Evolutionary conservation across 2,888 invertebrate genomes (phyloP).

Genomic region (Brenthis daphne): DNA sequence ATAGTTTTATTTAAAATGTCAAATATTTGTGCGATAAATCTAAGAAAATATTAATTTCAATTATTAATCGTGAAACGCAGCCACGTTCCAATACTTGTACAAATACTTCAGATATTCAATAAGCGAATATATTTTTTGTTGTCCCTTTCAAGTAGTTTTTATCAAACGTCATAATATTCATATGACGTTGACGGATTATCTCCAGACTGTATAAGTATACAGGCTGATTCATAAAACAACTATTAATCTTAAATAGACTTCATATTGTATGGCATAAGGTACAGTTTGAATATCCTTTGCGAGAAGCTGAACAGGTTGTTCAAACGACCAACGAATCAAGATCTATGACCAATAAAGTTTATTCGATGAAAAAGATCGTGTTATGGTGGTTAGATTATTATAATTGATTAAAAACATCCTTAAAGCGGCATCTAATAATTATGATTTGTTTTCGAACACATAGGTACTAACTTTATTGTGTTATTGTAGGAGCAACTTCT

Average conservation of each 20-base stretch:
- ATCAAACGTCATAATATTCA: slow-evolving; percentile 43
- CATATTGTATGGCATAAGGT: slow-evolving; percentile 1
- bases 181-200: slow-evolving; percentile 56
- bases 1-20: too few species aligned
- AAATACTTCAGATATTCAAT: slow-evolving; percentile 33
- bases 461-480: slow-evolving; percentile 38
- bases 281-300: slow-evolving; percentile 1
- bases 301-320: slow-evolving; percentile 15
- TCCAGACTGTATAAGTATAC: slow-evolving; percentile 45
- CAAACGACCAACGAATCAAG: slow-evolving; percentile 26
- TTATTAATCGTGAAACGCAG: neutral
- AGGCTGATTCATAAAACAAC: slow-evolving; percentile 43
- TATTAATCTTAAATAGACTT: slow-evolving; percentile 25
- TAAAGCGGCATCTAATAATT: slow-evolving; percentile 47
- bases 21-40: too few species aligned
- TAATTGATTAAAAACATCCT: slow-evolving; percentile 48
- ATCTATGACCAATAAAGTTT: slow-evolving; percentile 23
- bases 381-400: slow-evolving; percentile 46
- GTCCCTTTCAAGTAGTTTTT: slow-evolving; percentile 29
- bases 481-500: slow-evolving; percentile 33
- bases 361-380: slow-evolving; percentile 24
- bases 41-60: neutral
- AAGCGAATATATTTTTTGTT: slow-evolving; percentile 36
- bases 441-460: slow-evolving; percentile 52
- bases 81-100: neutral